Evolutionary conservation across 2,113 vertebrate species (phyloP).

Genomic region (Zeus faber): DNA sequence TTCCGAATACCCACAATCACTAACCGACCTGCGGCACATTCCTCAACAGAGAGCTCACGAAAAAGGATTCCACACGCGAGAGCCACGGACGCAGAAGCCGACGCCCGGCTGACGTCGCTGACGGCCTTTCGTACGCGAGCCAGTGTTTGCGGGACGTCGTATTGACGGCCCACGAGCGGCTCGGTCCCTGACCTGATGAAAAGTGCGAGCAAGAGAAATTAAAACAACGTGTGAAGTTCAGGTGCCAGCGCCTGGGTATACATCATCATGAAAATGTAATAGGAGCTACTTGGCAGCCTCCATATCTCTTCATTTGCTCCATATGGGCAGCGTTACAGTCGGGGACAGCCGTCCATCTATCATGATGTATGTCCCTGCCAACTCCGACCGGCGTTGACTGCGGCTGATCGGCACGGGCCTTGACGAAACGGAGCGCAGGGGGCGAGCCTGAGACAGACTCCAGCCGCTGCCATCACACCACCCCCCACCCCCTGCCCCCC

Average conservation of each 20-base stretch:
- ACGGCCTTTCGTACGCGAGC: no score
- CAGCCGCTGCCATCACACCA: no score
- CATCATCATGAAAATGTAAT: background rate
- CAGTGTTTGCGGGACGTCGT: no score
- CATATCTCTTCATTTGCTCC: slow-evolving; percentile 21
- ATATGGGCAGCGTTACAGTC: slow-evolving; percentile 18
- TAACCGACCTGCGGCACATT: background rate
- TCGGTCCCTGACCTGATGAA: background rate
- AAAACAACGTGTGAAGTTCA: background rate
- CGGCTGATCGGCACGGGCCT: slow-evolving; percentile 56
- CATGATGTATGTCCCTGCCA: slow-evolving; percentile 57
- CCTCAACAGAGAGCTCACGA: slow-evolving; percentile 6
- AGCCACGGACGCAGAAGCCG: no score
- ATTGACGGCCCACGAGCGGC: background rate
- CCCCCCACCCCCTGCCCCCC: slow-evolving; percentile 9
- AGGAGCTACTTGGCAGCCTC: slow-evolving; percentile 16
- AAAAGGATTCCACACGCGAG: no score
- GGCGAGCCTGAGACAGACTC: slow-evolving; percentile 38
- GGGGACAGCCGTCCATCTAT: slow-evolving; percentile 34
- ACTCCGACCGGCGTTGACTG: slow-evolving; percentile 60
- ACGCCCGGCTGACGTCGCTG: no score
- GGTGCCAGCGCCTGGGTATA: no score
- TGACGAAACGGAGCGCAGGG: slow-evolving; percentile 34
- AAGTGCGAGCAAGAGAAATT: background rate
- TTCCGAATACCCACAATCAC: background rate